Percentiles rank a stretch among this genome's conserved stretches.
These are phyloP conservation scores for Esperia sulphurella DNA, from an alignment of 2,888 invertebrate species.

Conservation along the genomic window DNA sequence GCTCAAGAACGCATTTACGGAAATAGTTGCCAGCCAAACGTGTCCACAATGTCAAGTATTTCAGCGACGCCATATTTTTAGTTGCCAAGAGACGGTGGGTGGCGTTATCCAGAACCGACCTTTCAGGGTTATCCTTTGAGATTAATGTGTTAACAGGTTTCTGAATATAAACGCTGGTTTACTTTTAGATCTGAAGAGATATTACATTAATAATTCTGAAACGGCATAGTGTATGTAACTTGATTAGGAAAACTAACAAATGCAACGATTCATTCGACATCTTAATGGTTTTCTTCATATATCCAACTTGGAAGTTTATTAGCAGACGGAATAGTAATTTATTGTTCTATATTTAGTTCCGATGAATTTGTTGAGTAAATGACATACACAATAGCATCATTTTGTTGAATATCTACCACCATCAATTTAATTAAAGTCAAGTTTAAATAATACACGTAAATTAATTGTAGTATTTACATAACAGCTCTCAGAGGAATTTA, in stretches of 20 bases:
- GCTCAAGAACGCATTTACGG: conserved; percentile 37
- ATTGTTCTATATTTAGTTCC: too few relatives aligned
- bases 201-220: too few relatives aligned
- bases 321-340: too few relatives aligned
- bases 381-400: too few relatives aligned
- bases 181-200: background rate
- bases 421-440: conserved; percentile 6
- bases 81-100: conserved; percentile 36
- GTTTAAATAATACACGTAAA: conserved; percentile 3
- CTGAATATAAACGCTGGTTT: background rate
- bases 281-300: too few relatives aligned
- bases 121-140: conserved; percentile 45
- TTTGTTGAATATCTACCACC: too few relatives aligned
- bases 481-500: conserved; percentile 30
- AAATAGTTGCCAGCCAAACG: conserved; percentile 49
- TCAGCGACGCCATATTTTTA: conserved; percentile 44
- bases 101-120: conserved; percentile 34
- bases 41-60: conserved; percentile 64
- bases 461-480: too few relatives aligned
- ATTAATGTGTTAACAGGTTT: conserved; percentile 26
- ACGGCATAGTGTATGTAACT: too few relatives aligned
- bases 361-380: too few relatives aligned
- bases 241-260: too few relatives aligned
- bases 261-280: too few relatives aligned
- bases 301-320: too few relatives aligned